Conservation (phyloP, 2,888 invertebrate genomes). For the Luperina testacea region DNA sequence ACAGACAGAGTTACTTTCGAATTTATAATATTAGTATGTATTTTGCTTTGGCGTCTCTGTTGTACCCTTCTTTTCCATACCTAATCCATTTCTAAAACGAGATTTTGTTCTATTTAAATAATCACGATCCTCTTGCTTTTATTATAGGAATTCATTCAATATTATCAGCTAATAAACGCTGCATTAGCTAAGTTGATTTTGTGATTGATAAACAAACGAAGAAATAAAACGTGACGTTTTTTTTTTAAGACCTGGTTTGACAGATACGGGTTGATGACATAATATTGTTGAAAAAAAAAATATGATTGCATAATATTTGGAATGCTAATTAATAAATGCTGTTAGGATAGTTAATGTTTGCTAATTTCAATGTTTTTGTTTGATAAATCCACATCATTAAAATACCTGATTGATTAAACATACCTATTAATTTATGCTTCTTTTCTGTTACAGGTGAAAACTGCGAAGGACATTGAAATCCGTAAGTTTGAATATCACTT, state of each 20-base stretch:
- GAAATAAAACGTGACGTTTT: background rate
- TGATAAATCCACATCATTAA: constrained; percentile 8
- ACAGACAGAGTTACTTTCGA: no score
- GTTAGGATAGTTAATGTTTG: constrained; percentile 30
- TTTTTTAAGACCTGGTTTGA: background rate
- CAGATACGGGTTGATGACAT: constrained; percentile 25
- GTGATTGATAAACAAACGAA: background rate
- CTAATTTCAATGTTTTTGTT: constrained; percentile 27
- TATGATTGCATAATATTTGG: constrained; percentile 9
- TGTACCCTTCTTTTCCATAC: no score
- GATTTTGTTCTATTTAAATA: background rate
- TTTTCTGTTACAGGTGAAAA: constrained; percentile 54
- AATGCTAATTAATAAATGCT: constrained; percentile 32
- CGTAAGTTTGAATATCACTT: constrained; percentile 42
- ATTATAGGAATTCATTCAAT: constrained; percentile 1
- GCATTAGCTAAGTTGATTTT: constrained; percentile 6
- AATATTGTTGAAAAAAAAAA: background rate
- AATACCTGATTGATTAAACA: background rate
- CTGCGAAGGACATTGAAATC: constrained; percentile 34
- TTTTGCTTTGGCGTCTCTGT: no score
- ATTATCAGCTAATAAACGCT: background rate
- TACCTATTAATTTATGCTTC: background rate
- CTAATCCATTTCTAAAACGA: background rate
- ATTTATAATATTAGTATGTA: no score
- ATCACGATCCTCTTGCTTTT: background rate